Evolutionary conservation across 1,140 invertebrate genomes (phyloP).

Genomic region (Eriocheir sinensis): DNA sequence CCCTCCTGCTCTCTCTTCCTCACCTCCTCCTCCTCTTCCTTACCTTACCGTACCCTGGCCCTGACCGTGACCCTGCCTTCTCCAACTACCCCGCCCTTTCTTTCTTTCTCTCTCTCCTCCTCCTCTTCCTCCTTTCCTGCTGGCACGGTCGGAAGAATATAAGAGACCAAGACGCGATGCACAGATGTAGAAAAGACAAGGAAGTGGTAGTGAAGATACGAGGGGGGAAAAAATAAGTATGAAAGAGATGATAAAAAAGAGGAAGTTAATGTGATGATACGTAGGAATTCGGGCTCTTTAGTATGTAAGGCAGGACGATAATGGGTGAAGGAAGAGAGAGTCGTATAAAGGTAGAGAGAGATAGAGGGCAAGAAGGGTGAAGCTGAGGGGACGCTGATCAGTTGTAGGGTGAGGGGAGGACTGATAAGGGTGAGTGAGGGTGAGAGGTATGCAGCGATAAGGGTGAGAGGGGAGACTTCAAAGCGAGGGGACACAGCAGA

Average conservation of each 20-base stretch:
- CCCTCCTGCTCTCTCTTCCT: too few relatives aligned
- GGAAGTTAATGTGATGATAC: too few relatives aligned
- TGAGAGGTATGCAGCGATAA: background rate
- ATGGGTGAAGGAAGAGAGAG: too few relatives aligned
- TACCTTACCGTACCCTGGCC: background rate
- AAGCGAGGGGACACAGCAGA: background rate
- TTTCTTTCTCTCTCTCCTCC: background rate
- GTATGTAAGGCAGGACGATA: too few relatives aligned
- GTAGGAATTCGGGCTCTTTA: too few relatives aligned
- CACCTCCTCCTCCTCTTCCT: background rate
- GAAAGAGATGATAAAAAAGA: too few relatives aligned
- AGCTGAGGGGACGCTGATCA: background rate
- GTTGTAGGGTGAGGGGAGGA: background rate
- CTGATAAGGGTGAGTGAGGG: background rate
- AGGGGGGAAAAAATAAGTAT: too few relatives aligned
- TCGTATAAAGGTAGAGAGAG: background rate
- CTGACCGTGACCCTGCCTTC: too few relatives aligned
- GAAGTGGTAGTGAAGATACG: too few relatives aligned
- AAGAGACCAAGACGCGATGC: too few relatives aligned
- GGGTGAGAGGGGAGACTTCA: constrained; percentile 17
- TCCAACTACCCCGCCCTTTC: background rate
- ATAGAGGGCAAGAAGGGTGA: background rate
- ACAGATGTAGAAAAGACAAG: too few relatives aligned
- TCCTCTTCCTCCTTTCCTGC: background rate
- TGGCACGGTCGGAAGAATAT: too few relatives aligned